Percentiles rank a stretch among this genome's conserved stretches.
phyloP scores from a whole-genome alignment of 2,797 vertebrate genomes.

The Paramormyrops hopkinsi region DNA sequence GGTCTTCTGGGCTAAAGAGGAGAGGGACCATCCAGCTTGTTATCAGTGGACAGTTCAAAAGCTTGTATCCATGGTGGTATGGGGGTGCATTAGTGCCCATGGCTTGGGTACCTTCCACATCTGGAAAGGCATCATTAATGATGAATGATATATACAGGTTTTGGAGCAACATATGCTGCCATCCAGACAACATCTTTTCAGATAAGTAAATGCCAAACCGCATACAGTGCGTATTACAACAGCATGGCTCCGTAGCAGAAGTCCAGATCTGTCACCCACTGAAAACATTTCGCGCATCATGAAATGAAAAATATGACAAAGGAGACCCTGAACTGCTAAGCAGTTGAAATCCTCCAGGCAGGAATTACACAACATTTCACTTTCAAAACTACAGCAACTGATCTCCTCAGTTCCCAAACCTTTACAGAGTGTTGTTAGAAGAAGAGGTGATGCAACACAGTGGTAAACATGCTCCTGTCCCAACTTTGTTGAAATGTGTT shows the following conservation, averaged over 20 bases:
- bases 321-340: background rate
- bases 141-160: background rate
- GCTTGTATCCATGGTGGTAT: background rate
- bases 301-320: background rate
- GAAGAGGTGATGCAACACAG: background rate
- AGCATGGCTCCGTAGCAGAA: background rate
- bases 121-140: background rate
- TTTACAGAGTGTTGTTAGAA: background rate
- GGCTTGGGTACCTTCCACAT: background rate
- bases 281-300: background rate
- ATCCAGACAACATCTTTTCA: background rate
- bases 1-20: background rate
- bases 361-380: background rate
- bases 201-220: background rate
- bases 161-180: background rate
- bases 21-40: background rate
- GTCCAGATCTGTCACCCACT: background rate
- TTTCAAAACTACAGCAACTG: background rate
- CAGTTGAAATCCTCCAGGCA: background rate
- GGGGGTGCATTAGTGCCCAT: background rate
- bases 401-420: background rate
- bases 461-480: background rate
- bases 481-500: background rate
- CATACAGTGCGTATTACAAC: background rate
- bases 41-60: background rate